Percentiles rank a stretch among this genome's conserved stretches.
phyloP scores from a whole-genome alignment of 64 coral and sea anemone genomes.

The Pocillopora damicornis region DNA sequence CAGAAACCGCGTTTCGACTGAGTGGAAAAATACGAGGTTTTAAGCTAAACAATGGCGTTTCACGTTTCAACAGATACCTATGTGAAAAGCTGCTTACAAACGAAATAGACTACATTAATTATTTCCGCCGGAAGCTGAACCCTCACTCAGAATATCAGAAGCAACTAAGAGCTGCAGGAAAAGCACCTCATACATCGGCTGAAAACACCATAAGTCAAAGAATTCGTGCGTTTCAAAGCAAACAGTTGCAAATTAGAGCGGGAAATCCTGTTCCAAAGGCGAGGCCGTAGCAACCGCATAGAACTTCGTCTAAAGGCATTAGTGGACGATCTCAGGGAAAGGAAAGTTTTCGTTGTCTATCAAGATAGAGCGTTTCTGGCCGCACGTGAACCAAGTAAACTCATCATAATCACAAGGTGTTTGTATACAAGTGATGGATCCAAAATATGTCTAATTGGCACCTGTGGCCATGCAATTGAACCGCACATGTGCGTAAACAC shows the following conservation, averaged over 20 bases:
- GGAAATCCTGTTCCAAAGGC: not conserved
- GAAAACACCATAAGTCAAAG: not conserved
- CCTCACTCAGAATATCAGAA: constrained; percentile 65
- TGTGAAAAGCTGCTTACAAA: constrained; percentile 84
- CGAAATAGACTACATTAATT: constrained; percentile 81
- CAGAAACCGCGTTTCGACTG: constrained; percentile 68
- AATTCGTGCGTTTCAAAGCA: not conserved
- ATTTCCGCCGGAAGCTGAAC: constrained; percentile 73
- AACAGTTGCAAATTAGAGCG: not conserved
- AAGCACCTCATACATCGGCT: not conserved
- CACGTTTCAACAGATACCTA: constrained; percentile 67
- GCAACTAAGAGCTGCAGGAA: constrained; percentile 45
- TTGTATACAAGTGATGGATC: too few relatives aligned
- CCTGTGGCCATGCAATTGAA: too few relatives aligned
- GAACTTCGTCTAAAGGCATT: too few relatives aligned
- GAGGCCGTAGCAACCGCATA: not conserved
- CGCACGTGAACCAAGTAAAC: too few relatives aligned
- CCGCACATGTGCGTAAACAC: too few relatives aligned
- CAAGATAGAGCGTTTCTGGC: too few relatives aligned
- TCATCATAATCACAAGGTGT: too few relatives aligned
- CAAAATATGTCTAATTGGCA: too few relatives aligned
- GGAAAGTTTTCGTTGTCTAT: too few relatives aligned
- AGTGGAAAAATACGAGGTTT: constrained; percentile 53
- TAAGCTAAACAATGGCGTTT: constrained; percentile 44
- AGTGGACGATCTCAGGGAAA: too few relatives aligned